Conservation (phyloP, 2,888 invertebrate genomes). For the Lumbricus terrestris region DNA sequence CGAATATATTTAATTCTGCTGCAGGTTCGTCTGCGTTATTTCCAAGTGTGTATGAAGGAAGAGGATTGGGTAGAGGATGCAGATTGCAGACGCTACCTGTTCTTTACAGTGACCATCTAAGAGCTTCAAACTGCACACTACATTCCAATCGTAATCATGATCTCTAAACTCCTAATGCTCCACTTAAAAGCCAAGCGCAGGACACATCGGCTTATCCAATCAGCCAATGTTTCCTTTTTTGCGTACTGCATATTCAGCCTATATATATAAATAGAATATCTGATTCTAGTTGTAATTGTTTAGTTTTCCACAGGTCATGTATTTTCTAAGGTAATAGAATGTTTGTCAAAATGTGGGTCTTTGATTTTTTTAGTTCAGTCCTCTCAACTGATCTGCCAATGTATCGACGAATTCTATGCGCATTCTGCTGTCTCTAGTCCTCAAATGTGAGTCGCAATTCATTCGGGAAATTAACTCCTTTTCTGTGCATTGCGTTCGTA, state of each 20-base stretch:
- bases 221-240: too few species aligned
- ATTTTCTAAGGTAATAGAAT: background rate
- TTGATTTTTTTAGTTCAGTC: slow-evolving; percentile 42
- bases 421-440: slow-evolving; percentile 14
- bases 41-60: too few species aligned
- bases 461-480: background rate
- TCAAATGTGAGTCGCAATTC: slow-evolving; percentile 36
- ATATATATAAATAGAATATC: background rate
- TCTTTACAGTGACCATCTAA: too few species aligned
- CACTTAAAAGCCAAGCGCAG: too few species aligned
- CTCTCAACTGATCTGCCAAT: slow-evolving; percentile 46
- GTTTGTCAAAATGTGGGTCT: background rate
- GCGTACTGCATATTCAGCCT: too few species aligned
- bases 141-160: too few species aligned
- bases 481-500: background rate
- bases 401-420: slow-evolving; percentile 46
- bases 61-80: too few species aligned
- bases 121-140: too few species aligned
- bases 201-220: too few species aligned
- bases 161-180: too few species aligned
- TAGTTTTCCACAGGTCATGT: background rate
- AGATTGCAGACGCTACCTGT: too few species aligned
- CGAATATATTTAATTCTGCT: background rate
- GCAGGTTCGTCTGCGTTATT: too few species aligned
- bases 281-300: background rate